These are phyloP conservation scores for Tupaia tana DNA, from an alignment of 2,113 vertebrate genomes.

Conservation along the genomic window DNA sequence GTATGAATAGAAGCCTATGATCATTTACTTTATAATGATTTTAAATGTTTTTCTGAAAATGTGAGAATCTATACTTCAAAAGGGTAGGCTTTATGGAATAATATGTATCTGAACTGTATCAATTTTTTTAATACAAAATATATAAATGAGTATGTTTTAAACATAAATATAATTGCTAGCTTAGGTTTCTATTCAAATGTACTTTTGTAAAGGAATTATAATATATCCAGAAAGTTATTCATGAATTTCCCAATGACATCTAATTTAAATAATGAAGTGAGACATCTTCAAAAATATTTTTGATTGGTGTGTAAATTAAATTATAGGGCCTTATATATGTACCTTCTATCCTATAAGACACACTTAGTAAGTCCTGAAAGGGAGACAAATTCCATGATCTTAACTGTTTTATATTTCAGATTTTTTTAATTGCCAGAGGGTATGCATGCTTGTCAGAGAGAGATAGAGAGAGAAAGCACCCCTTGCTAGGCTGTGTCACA, in stretches of 20 bases:
- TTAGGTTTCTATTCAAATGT: slow-evolving; percentile 3
- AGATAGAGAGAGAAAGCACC: no score
- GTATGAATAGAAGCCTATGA: neutral
- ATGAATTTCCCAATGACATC: neutral
- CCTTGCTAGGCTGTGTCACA: no score
- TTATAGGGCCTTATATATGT: no score
- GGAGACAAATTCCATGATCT: no score
- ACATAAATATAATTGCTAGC: neutral
- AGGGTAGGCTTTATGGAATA: neutral
- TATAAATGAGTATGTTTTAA: slow-evolving; percentile 31
- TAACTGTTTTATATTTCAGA: no score
- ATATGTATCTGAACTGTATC: neutral
- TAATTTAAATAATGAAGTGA: slow-evolving; percentile 33
- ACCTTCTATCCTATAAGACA: no score
- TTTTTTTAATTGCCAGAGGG: no score
- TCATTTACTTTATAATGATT: neutral
- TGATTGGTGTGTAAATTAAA: slow-evolving; percentile 3
- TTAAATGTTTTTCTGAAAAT: slow-evolving; percentile 12
- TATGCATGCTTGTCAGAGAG: no score
- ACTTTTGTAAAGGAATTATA: slow-evolving; percentile 25
- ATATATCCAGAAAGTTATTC: slow-evolving; percentile 8
- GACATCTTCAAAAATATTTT: neutral
- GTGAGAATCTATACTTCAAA: neutral
- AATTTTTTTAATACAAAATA: neutral
- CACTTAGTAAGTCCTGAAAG: no score